phyloP scores from a whole-genome alignment of 1,140 invertebrate genomes.

The Babylonia areolata region DNA sequence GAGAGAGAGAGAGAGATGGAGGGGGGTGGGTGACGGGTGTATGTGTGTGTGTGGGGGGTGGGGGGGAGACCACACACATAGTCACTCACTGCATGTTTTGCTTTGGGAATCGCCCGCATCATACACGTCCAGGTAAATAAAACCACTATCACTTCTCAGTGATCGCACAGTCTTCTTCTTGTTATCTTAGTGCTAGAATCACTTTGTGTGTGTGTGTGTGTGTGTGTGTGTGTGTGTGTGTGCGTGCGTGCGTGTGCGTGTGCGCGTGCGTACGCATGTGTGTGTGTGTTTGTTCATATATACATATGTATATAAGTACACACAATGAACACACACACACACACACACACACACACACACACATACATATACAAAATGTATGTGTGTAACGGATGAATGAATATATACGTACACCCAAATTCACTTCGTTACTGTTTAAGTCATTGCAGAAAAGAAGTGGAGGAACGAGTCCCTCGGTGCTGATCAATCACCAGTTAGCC shows the following conservation, averaged over 20 bases:
- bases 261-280: not conserved
- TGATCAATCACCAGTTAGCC: too few species aligned
- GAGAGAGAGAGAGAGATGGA: not conserved
- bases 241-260: constrained; percentile 22
- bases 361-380: not conserved
- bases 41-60: not conserved
- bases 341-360: not conserved
- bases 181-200: too few species aligned
- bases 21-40: too few species aligned
- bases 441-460: not conserved
- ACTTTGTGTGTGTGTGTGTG: constrained; percentile 21
- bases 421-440: too few species aligned
- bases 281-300: too few species aligned
- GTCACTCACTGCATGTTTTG: not conserved
- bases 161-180: too few species aligned
- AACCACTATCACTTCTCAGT: too few species aligned
- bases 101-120: not conserved
- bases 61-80: not conserved
- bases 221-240: constrained; percentile 14
- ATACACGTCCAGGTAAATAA: not conserved
- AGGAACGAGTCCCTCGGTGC: too few species aligned
- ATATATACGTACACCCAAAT: too few species aligned
- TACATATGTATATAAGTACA: not conserved
- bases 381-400: too few species aligned
- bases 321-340: not conserved